These are phyloP conservation scores for Pterobdella sp. DNA, from an alignment of 2,888 invertebrate genomes.

Conservation along the genomic window DNA sequence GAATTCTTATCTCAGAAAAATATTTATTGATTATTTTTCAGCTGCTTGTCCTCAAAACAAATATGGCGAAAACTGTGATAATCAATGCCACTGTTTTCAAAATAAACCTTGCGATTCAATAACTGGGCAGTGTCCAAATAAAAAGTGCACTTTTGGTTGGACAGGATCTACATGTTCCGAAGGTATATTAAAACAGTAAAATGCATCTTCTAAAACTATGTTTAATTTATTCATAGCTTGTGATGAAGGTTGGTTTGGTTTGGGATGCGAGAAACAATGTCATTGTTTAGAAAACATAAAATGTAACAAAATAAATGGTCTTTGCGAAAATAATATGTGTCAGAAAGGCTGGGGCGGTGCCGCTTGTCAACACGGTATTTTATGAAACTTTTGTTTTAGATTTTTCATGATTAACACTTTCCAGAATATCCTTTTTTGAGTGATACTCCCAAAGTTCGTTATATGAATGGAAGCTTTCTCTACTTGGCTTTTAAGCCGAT, in stretches of 20 bases:
- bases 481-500: not conserved
- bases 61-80: not conserved
- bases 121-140: not conserved
- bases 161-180: not conserved
- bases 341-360: constrained; percentile 42
- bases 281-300: constrained; percentile 43
- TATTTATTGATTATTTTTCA: too few species aligned
- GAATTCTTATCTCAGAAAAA: too few species aligned
- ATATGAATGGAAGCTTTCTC: not conserved
- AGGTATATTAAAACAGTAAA: not conserved
- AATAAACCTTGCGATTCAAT: not conserved
- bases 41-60: not conserved
- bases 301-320: constrained; percentile 43
- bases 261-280: constrained; percentile 41
- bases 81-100: not conserved
- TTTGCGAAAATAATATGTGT: constrained; percentile 42
- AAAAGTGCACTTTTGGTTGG: not conserved
- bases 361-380: constrained; percentile 44
- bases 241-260: constrained; percentile 40
- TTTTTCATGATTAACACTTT: not conserved
- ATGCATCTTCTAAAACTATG: not conserved
- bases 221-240: constrained; percentile 39
- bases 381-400: not conserved
- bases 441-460: not conserved
- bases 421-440: not conserved